Evolutionary conservation across 2,888 invertebrate species (phyloP), one percentile per base, ranked within the genome.

Genomic region (Periphyllus acericola): DNA sequence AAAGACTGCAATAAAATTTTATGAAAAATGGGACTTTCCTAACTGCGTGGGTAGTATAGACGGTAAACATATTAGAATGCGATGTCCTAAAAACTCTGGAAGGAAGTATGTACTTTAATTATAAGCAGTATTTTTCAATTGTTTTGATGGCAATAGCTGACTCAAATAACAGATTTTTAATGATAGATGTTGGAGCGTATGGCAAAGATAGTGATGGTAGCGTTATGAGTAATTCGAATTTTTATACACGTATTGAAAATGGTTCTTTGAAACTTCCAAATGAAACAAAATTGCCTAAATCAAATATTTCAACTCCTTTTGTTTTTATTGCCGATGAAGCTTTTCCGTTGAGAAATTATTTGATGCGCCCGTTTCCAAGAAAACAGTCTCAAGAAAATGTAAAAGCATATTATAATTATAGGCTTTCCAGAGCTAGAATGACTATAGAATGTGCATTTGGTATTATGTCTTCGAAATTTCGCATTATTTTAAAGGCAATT

Each of bases 31-130:
- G 90, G 90, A 90, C 89, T 34, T 90, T 52, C 90, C 90, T 25
- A 90, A 90, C 80, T 90, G 90, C 84, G 60, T 90, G 19, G 90
- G 90, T 72, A 89, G 90, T 19, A 32, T 90, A n/a, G 90, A 90
- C 74, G 91, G 90, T 17, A 91, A 90, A 84, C 91, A 90, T 87
- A 89, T 91, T 32, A 74, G 90, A 79, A 90, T 91, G 72, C 82
- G 91, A 88, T 90, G 90, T 84, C 71, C 90, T 82, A 90, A 90
- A 32, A 90, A 91, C 88, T 79, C 89, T 29, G 90, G 90, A 46
- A n/a, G n/a, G n/a, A n/a, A 90, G 90, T 52, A 29, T 83, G 29
- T 89, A 90, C 89, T 91, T 89, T 79, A 91, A 80, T 55, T 80
- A 80, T 25, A 46, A 80, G 36, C 40, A 46, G 40, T 76, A 76